phyloP scores from a whole-genome alignment of 2,113 vertebrate genomes.

The Erpornis zantholeuca region DNA sequence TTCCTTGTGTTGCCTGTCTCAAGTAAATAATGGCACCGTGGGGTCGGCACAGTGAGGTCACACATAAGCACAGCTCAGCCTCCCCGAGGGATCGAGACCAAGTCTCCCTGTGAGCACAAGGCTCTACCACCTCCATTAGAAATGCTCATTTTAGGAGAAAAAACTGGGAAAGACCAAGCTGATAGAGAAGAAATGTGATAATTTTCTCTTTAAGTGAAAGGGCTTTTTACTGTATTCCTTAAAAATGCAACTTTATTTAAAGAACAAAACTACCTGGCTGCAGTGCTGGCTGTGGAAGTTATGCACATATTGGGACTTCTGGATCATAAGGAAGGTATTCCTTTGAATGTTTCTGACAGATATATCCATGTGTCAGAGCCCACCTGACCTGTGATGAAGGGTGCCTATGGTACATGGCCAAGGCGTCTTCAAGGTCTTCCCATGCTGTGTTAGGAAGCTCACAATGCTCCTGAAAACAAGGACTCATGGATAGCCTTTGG shows the following conservation, averaged over 20 bases:
- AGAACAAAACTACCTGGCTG: not conserved
- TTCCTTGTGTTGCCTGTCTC: not conserved
- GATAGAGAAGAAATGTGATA: rapidly evolving
- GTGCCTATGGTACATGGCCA: not conserved
- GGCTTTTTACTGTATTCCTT: not conserved
- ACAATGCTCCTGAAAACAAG: not conserved
- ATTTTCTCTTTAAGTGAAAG: not conserved
- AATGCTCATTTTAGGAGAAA: not conserved
- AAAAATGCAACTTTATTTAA: not conserved
- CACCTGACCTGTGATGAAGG: not conserved
- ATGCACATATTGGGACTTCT: not conserved
- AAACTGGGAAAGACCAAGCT: not conserved
- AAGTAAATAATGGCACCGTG: not conserved
- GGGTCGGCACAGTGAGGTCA: not conserved
- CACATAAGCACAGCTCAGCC: not conserved
- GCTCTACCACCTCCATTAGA: not conserved
- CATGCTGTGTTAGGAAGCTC: not conserved
- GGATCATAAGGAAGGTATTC: not conserved
- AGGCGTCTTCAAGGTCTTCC: not conserved
- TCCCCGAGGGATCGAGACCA: rapidly evolving
- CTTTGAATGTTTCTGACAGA: not conserved
- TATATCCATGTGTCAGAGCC: not conserved
- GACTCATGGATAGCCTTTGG: not conserved
- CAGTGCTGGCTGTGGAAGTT: not conserved
- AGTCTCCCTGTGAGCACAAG: not conserved